Evolutionary conservation across 2,113 vertebrate species (phyloP), one percentile per base, ranked within the genome.

Genomic region (Macaca mulatta): DNA sequence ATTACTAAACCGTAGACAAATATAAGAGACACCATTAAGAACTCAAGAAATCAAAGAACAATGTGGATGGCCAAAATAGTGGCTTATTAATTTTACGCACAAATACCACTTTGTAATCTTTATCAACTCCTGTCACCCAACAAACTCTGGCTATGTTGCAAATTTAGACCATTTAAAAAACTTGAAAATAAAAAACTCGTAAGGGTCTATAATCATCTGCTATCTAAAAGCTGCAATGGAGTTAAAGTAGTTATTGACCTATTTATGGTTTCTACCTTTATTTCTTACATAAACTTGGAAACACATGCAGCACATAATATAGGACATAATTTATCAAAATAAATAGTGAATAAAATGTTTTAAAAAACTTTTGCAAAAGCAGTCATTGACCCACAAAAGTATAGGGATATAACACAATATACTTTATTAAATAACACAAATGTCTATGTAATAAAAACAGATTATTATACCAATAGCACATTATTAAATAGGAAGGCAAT

Each of bases 341-440:
- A 93, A 77, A 82, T 32, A 88, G 25, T 74, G 40, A 92, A 82
- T 40, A 82, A 81, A 94, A 85, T 61, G 20, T 57, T 91, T 94
- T 64, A 17, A 50, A 50, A 90, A 93, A 45, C 5, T 52, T 95
- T 81, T 90, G 30, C 64, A 90, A 89, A 96, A 96, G 87, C 18
- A 97, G 50, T 96, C 89, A 97, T 3, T 95, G 78, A 93, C 48
- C 84, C 88, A 97, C 77, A 72, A 96, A 98, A 90, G 50, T 64
- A 93, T 13, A 75, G 43, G 85, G 64, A 95, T 97, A 69, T 70
- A 93, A 75, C 27, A 96, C 89, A 96, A 93, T 55, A 89, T 92
- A 93, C 45, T 98, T 98, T 97, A 98, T 98, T 98, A 93, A 96
- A 82, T 32, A 95, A 93, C 85, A 94, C 86, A 96, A 72, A 85